These are phyloP conservation scores for Sternotherus odoratus DNA, from an alignment of 2,797 vertebrate genomes.

Conservation along the genomic window DNA sequence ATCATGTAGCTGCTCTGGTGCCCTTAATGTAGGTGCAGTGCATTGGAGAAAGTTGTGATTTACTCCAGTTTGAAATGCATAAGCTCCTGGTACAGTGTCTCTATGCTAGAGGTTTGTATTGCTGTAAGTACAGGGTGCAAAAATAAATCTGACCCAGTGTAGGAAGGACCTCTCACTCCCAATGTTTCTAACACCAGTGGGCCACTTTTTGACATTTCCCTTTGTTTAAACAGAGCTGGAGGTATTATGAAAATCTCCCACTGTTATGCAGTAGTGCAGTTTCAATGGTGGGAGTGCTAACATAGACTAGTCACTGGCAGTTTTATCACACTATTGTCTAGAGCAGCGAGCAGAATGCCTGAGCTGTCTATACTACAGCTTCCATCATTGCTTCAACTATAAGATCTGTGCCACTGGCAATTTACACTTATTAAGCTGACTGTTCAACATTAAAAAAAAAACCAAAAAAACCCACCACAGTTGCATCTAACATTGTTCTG, in stretches of 20 bases:
- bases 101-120: background rate
- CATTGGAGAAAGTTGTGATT: background rate
- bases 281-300: background rate
- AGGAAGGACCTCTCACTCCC: background rate
- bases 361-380: background rate
- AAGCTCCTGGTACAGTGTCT: background rate
- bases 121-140: background rate
- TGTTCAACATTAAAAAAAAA: background rate
- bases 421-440: background rate
- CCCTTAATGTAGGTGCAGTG: background rate
- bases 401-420: background rate
- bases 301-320: background rate
- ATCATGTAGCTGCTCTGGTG: background rate
- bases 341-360: background rate
- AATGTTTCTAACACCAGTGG: background rate
- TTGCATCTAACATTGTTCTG: background rate
- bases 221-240: background rate
- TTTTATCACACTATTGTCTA: background rate
- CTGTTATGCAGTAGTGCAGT: background rate
- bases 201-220: background rate
- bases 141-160: background rate
- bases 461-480: background rate
- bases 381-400: background rate
- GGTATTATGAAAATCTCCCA: background rate
- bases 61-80: background rate